Base-by-base conservation (phyloP, 2,113 vertebrate genomes). In the Elephantulus edwardii region DNA sequence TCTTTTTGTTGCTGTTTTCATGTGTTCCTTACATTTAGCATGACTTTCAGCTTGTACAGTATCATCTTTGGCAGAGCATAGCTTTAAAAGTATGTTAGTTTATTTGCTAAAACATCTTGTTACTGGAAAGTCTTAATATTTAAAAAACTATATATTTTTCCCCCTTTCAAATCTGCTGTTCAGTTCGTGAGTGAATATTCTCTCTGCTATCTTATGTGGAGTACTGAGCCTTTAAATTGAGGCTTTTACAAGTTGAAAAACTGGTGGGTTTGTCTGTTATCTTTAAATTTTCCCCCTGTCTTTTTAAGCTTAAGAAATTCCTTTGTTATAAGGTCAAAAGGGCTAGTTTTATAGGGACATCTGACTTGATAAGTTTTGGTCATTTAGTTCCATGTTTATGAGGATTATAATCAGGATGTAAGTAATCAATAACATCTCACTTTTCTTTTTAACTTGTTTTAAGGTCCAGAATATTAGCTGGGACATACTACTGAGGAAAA, bases 281-380 rank as follows among this genome's bases (percentile, higher is more conserved):
- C n/a, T n/a, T n/a, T n/a, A n/a, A n/a, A n/a, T n/a, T n/a, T n/a
- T n/a, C n/a, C n/a, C n/a, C n/a, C 44, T 54, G 13, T 62, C 40
- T 70, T 89, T 88, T 81, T n/a, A 89, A 86, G 30, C 33, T 22
- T 50, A 44, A 86, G 48, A 93, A 48, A 81, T 81, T 84, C 62
- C n/a, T 92, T 64, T 77, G 3, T 81, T 17, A 35, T 38, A 70
- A 89, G 35, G 33, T 83, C 7, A 26, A 76, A 11, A 60, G n/a
- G 22, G 74, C 12, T 83, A 78, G 66, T 26, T 60, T 93, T 92
- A 56, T 13, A 62, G 30, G 28, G 70, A 46, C 26, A 72, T 74
- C 44, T 91, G n/a, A 88, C 52, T 92, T 70, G 20, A 58, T 48
- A 91, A 86, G 81, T 42, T 7, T 86, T 3, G 35, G 74, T 93